Percentiles rank a stretch among this genome's conserved stretches.
These are phyloP conservation scores for Plestiodon gilberti DNA, from an alignment of 2,113 vertebrate genomes.

Conservation along the genomic window DNA sequence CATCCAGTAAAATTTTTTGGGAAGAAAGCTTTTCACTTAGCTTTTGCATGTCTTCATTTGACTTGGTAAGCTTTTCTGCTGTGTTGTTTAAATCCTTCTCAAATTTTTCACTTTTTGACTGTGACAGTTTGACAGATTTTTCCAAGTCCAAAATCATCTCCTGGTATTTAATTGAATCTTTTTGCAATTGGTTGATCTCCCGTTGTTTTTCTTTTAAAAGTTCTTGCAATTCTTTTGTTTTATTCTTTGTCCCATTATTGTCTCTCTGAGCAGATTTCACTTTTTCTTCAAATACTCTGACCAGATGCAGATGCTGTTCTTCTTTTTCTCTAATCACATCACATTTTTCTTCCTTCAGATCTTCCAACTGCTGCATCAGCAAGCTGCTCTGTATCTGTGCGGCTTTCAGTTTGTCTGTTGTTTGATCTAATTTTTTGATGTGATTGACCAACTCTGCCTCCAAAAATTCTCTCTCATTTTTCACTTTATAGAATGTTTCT, in stretches of 20 bases:
- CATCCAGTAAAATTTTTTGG: constrained; percentile 65
- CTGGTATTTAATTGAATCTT: constrained; percentile 86
- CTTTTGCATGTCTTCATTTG: constrained; percentile 59
- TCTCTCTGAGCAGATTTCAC: constrained; percentile 82
- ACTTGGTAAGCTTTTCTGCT: constrained; percentile 59
- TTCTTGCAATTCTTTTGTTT: constrained; percentile 85
- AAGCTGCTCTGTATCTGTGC: constrained; percentile 77
- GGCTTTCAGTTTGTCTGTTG: constrained; percentile 74
- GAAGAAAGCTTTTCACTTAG: constrained; percentile 68
- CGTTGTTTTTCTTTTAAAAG: constrained; percentile 89
- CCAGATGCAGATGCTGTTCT: constrained; percentile 79
- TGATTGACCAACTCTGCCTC: constrained; percentile 84
- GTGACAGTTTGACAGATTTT: constrained; percentile 75
- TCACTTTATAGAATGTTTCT: constrained; percentile 83
- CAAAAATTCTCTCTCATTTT: constrained; percentile 87
- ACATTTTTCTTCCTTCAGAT: constrained; percentile 73
- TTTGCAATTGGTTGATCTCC: constrained; percentile 86
- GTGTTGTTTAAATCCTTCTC: constrained; percentile 73
- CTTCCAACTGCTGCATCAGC: constrained; percentile 75
- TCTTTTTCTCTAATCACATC: constrained; percentile 79
- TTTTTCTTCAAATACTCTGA: constrained; percentile 83
- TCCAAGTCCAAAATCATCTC: constrained; percentile 85
- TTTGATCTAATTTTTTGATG: constrained; percentile 79
- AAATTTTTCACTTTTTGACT: constrained; percentile 66
- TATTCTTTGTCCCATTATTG: constrained; percentile 80